These are phyloP conservation scores for Thoracochromis brauschi DNA, from an alignment of 2,113 vertebrate species.

Conservation along the genomic window DNA sequence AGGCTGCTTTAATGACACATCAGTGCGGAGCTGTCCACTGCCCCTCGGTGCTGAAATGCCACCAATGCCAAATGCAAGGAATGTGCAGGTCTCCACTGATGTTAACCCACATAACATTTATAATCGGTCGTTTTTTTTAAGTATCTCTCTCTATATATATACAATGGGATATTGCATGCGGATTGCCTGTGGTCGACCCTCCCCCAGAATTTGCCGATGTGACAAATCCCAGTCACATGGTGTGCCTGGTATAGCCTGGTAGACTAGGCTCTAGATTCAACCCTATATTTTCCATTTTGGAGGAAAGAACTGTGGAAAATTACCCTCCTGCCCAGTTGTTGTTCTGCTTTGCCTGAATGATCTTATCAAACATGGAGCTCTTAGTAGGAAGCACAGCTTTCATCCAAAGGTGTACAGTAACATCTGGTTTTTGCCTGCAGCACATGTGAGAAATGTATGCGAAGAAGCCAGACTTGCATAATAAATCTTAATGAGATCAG, in stretches of 20 bases:
- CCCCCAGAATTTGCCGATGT: conserved; percentile 11
- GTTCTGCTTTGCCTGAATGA: background rate
- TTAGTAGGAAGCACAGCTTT: background rate
- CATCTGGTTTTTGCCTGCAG: background rate
- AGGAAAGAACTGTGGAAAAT: background rate
- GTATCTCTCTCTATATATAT: accelerated
- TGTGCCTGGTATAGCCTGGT: background rate
- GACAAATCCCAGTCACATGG: conserved; percentile 47
- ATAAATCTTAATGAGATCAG: conserved; percentile 24
- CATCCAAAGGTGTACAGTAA: background rate
- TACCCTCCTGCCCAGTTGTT: background rate
- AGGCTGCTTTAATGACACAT: background rate
- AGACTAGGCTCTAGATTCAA: background rate
- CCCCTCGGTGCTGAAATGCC: conserved; percentile 50
- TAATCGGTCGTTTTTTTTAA: background rate
- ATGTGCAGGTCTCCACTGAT: background rate
- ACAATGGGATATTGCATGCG: background rate
- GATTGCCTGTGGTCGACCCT: background rate
- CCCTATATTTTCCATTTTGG: background rate
- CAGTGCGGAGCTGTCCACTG: conserved; percentile 59
- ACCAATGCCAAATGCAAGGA: background rate
- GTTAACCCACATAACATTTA: background rate
- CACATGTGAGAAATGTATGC: background rate
- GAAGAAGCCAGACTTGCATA: background rate
- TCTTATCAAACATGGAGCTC: background rate